phyloP scores from a whole-genome alignment of 2,797 vertebrate genomes.

The Cheirogaleus major region DNA sequence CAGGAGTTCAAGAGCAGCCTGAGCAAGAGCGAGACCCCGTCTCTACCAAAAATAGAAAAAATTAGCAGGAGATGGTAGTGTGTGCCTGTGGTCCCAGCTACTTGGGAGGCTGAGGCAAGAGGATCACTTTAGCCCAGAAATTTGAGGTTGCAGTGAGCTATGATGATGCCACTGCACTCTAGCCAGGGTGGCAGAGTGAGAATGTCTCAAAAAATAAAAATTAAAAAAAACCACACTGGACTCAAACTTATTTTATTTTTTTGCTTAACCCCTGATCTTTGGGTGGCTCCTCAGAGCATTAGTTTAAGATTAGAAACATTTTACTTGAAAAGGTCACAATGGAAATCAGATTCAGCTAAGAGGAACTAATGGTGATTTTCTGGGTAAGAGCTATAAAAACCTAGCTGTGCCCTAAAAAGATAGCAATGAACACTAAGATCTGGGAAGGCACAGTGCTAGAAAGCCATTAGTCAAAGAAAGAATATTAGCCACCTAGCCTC shows the following conservation, averaged over 20 bases:
- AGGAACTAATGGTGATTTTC: not conserved
- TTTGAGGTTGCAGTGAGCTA: too few relatives aligned
- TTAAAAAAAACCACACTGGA: not conserved
- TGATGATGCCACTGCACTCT: too few relatives aligned
- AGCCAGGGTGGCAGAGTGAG: too few relatives aligned
- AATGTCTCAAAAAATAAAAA: too few relatives aligned
- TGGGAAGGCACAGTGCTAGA: not conserved
- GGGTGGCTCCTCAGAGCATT: not conserved
- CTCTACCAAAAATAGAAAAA: too few relatives aligned
- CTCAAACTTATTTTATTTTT: not conserved
- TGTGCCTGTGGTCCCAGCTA: too few relatives aligned
- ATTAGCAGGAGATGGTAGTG: too few relatives aligned
- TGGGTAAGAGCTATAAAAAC: not conserved
- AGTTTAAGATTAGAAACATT: not conserved
- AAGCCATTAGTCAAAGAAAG: not conserved
- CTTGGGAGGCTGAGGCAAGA: too few relatives aligned
- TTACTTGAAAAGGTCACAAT: not conserved
- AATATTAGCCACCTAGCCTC: not conserved
- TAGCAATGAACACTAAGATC: not conserved
- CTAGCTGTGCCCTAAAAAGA: not conserved
- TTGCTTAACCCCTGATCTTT: not conserved
- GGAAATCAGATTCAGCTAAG: constrained; percentile 9
- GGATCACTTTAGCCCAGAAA: too few relatives aligned
- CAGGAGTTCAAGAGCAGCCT: too few relatives aligned
- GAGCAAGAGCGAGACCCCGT: too few relatives aligned